Percentiles rank a stretch among this genome's conserved stretches.
phyloP scores from a whole-genome alignment of 1,140 invertebrate genomes.

The Trachymyrmex cornetzi region DNA sequence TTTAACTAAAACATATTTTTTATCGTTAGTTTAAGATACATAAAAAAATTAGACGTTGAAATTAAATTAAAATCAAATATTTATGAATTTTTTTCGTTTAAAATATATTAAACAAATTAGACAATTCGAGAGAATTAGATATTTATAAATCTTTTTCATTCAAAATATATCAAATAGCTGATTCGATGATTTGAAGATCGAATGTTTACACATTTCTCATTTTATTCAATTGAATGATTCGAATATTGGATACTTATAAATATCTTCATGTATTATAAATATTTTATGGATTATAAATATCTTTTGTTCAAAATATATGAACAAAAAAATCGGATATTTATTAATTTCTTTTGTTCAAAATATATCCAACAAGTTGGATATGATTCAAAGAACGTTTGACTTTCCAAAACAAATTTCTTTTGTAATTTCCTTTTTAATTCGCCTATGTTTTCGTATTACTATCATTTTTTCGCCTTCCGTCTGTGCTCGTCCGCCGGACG shows the following conservation, averaged over 20 bases:
- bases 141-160: not conserved
- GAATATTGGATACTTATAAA: too few species aligned
- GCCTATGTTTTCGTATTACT: constrained; percentile 1
- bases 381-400: not conserved
- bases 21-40: too few species aligned
- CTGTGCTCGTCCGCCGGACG: constrained; percentile 44
- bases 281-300: too few species aligned
- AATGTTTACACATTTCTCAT: not conserved
- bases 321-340: not conserved
- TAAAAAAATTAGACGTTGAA: not conserved
- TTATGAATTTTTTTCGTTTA: not conserved
- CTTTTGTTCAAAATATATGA: too few species aligned
- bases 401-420: not conserved
- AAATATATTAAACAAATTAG: not conserved
- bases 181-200: not conserved
- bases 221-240: not conserved
- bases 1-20: not conserved
- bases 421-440: constrained; percentile 20
- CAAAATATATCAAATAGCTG: not conserved
- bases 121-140: not conserved
- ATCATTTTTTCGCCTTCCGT: constrained; percentile 18
- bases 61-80: not conserved
- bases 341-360: not conserved
- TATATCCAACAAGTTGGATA: not conserved
- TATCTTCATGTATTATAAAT: too few species aligned